A percentile compares a stretch with the other conserved stretches of the same genome.
Conservation (phyloP, 2,113 vertebrate genomes). For the Nannospalax galili region DNA sequence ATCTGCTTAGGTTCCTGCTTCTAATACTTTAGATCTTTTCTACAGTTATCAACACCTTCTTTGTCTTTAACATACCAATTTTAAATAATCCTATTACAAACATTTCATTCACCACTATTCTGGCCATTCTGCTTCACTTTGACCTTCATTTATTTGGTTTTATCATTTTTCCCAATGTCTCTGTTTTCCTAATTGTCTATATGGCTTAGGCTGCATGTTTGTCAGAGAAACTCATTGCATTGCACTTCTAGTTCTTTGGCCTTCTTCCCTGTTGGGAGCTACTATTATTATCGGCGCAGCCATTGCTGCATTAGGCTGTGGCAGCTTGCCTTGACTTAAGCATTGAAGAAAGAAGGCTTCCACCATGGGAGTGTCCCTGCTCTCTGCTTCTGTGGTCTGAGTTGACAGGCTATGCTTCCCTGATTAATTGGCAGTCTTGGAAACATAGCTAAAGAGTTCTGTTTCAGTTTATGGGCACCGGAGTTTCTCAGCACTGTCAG, state of each 20-base stretch:
- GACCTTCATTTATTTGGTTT: neutral
- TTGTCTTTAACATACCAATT: neutral
- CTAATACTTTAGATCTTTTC: conserved; percentile 9
- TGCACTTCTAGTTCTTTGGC: neutral
- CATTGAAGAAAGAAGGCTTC: no score
- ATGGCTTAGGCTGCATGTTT: neutral
- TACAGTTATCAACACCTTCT: neutral
- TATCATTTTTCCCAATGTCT: neutral
- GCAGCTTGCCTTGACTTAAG: no score
- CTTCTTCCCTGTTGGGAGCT: no score
- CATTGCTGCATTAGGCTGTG: no score
- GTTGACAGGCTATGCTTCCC: no score
- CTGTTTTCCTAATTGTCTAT: neutral
- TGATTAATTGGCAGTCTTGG: no score
- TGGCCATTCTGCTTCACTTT: neutral
- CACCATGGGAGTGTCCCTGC: no score
- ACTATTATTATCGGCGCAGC: no score
- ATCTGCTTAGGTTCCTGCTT: neutral
- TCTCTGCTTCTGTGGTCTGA: no score
- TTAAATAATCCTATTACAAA: neutral
- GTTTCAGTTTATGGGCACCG: no score
- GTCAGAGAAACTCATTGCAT: neutral
- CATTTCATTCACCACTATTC: neutral
- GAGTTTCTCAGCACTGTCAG: no score
- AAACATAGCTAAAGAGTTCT: no score